phyloP scores from a whole-genome alignment of 2,888 invertebrate genomes.

The Cephus spinipes region DNA sequence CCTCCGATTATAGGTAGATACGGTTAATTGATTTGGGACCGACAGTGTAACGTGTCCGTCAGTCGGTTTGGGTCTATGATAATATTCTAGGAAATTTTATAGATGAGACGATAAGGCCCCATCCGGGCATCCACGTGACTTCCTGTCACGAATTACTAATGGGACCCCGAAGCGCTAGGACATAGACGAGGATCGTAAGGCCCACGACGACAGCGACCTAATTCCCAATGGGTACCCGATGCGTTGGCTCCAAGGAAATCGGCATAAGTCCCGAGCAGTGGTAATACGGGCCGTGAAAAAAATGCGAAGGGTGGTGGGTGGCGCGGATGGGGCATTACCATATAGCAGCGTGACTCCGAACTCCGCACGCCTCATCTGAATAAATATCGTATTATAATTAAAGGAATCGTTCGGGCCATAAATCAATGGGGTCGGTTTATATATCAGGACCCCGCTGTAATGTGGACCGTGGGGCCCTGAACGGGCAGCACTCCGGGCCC shows the following conservation, averaged over 20 bases:
- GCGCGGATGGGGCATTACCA: slow-evolving; percentile 52
- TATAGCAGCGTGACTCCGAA: slow-evolving; percentile 64
- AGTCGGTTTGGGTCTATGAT: background rate
- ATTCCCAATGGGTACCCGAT: background rate
- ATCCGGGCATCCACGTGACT: background rate
- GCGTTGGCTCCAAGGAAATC: background rate
- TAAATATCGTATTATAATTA: slow-evolving; percentile 68
- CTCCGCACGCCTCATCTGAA: slow-evolving; percentile 61
- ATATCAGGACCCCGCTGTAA: slow-evolving; percentile 62
- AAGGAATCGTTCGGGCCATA: slow-evolving; percentile 64
- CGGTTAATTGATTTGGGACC: background rate
- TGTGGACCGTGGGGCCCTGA: slow-evolving; percentile 49
- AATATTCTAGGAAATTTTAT: background rate
- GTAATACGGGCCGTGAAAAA: slow-evolving; percentile 3
- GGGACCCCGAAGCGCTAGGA: background rate
- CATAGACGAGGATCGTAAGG: background rate
- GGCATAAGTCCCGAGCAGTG: background rate
- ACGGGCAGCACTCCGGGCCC: slow-evolving; percentile 41
- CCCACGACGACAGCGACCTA: background rate
- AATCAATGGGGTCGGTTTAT: slow-evolving; percentile 65
- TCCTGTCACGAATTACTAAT: background rate
- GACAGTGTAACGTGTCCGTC: background rate
- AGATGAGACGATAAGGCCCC: background rate
- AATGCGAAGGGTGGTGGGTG: slow-evolving; percentile 22
- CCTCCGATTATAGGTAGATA: too few relatives aligned